These are phyloP conservation scores for Oscheius myriophilus DNA, from an alignment of 2,888 invertebrate species.

Conservation along the genomic window DNA sequence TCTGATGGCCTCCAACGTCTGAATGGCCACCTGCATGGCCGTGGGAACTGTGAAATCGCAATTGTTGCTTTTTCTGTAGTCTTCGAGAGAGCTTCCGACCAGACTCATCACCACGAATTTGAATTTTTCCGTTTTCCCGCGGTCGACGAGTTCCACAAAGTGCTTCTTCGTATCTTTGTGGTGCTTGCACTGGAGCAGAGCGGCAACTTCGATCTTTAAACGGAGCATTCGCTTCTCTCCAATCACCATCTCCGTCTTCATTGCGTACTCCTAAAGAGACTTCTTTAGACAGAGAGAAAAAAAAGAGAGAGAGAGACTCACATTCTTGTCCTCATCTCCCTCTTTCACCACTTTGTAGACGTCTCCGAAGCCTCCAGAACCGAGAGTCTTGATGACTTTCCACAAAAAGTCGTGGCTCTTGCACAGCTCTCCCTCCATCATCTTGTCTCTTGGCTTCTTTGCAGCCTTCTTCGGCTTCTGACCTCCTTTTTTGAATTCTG, in stretches of 20 bases:
- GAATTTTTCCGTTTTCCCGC: conserved; percentile 26
- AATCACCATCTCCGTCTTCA: conserved; percentile 31
- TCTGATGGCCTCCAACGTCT: conserved; percentile 16
- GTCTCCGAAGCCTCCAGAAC: conserved; percentile 29
- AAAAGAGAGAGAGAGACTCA: not conserved
- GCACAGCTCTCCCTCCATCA: conserved; percentile 12
- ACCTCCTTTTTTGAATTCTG: too few species aligned
- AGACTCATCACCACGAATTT: conserved; percentile 32
- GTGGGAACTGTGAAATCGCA: conserved; percentile 15
- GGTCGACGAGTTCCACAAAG: conserved; percentile 25
- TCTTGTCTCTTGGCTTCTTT: conserved; percentile 4
- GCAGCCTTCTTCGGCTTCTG: not conserved
- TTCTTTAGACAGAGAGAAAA: not conserved
- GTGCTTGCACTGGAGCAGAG: conserved; percentile 1
- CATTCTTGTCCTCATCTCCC: not conserved
- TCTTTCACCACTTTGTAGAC: conserved; percentile 23
- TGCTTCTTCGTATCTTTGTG: conserved; percentile 12
- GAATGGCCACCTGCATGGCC: conserved; percentile 20
- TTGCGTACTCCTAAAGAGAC: conserved; percentile 23
- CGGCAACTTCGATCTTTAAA: conserved; percentile 27
- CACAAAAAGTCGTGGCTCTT: conserved; percentile 3
- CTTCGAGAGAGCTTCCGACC: conserved; percentile 26
- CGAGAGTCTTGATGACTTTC: conserved; percentile 16
- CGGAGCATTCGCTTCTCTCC: conserved; percentile 22
- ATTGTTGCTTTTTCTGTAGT: conserved; percentile 11